Evolutionary conservation across 2,113 vertebrate genomes (phyloP).

Genomic region (Muntiacus reevesi): DNA sequence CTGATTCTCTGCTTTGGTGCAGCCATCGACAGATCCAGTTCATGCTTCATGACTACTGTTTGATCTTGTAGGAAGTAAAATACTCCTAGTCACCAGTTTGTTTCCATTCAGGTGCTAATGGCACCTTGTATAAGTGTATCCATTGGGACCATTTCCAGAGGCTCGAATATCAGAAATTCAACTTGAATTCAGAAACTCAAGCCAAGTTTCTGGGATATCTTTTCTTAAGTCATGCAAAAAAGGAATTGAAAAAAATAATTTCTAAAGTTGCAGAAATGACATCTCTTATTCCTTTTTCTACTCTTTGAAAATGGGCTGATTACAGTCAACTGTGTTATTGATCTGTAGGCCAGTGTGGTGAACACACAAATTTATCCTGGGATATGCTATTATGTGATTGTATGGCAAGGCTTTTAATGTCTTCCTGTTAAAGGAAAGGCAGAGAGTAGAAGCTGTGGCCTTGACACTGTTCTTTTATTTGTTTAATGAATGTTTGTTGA

Average conservation of each 20-base stretch:
- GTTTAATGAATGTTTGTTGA: background rate
- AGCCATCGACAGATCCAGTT: background rate
- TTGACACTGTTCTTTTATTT: slow-evolving; percentile 1
- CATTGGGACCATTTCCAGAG: slow-evolving; percentile 18
- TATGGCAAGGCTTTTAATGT: background rate
- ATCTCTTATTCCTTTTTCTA: background rate
- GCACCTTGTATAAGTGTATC: background rate
- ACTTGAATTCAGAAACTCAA: background rate
- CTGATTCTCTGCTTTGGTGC: background rate
- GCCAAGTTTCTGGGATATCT: background rate
- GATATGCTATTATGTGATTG: background rate
- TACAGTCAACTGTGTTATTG: background rate
- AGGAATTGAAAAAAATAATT: background rate
- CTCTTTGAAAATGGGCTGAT: background rate
- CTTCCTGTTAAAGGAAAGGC: background rate
- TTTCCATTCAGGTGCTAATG: slow-evolving; percentile 19
- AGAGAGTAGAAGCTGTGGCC: background rate
- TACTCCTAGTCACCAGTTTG: background rate
- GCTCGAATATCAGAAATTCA: slow-evolving; percentile 38
- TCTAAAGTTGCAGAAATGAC: background rate
- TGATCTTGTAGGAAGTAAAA: slow-evolving; percentile 24
- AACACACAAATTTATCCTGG: background rate
- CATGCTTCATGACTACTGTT: background rate
- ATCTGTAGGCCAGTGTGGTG: background rate
- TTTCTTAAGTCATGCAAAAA: background rate